phyloP scores from a whole-genome alignment of 53 echinoderm and acorn worm genomes.

The Zoroaster sp. region DNA sequence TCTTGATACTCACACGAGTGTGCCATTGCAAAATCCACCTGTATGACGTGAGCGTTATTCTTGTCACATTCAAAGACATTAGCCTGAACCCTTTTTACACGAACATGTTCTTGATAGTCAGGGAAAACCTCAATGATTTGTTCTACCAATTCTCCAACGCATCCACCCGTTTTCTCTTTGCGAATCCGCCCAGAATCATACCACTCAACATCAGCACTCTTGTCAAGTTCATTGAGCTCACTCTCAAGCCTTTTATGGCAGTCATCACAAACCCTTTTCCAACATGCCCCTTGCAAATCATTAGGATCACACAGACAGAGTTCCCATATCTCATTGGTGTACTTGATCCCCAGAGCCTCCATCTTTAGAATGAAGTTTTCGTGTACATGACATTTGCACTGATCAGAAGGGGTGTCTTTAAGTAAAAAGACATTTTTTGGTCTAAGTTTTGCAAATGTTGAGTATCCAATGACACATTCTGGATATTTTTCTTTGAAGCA shows the following conservation, averaged over 20 bases:
- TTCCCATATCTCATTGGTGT: conserved; percentile 13
- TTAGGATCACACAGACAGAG: conserved; percentile 18
- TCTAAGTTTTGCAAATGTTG: conserved; percentile 36
- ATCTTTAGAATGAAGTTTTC: conserved; percentile 31
- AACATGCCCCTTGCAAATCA: conserved; percentile 11
- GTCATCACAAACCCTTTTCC: conserved; percentile 4
- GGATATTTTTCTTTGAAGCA: conserved; percentile 18
- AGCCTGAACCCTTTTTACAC: neutral
- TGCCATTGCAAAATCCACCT: too few relatives aligned
- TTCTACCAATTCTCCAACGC: conserved; percentile 1
- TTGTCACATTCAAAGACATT: neutral
- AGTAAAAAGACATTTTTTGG: conserved; percentile 23
- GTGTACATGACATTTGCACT: conserved; percentile 28
- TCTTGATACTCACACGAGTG: neutral
- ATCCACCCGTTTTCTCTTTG: neutral
- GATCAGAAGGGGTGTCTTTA: conserved; percentile 26
- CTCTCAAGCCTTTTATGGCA: neutral
- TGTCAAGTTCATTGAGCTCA: neutral
- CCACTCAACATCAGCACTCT: neutral
- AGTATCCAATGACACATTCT: neutral
- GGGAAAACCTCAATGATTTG: neutral
- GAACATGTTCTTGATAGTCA: conserved; percentile 8
- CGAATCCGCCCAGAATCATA: neutral
- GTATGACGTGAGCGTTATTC: neutral
- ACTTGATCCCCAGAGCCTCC: conserved; percentile 17